A percentile compares a stretch with the other conserved stretches of the same genome.
These are phyloP conservation scores for Gephyroberyx darwinii DNA, from an alignment of 2,797 vertebrate species.

Conservation along the genomic window DNA sequence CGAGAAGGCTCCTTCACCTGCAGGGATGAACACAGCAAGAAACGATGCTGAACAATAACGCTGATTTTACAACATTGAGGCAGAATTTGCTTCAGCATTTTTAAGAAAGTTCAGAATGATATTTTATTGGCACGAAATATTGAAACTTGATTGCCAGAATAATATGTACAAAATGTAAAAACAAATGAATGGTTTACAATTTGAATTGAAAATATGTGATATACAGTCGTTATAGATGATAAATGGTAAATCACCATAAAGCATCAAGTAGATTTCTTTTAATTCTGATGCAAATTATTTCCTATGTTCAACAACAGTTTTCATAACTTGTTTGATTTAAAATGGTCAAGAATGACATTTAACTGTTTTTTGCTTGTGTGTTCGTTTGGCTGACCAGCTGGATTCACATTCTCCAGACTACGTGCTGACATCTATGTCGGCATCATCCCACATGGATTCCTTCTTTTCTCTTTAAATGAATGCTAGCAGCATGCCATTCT, in stretches of 20 bases:
- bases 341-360: not conserved
- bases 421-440: constrained; percentile 34
- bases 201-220: not conserved
- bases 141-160: not conserved
- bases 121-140: not conserved
- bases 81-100: not conserved
- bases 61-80: not conserved
- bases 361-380: constrained; percentile 4
- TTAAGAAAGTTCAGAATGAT: not conserved
- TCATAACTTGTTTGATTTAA: not conserved
- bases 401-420: constrained; percentile 55
- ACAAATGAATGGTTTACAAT: no score
- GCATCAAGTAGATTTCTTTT: no score
- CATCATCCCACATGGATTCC: constrained; percentile 33
- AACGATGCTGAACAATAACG: not conserved
- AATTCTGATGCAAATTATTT: no score
- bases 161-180: not conserved
- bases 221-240: no score
- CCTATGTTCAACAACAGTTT: no score
- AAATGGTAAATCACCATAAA: no score
- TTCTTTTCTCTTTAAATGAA: no score
- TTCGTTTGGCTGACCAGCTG: constrained; percentile 39
- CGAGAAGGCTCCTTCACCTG: not conserved
- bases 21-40: not conserved
- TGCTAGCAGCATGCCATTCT: not conserved